A percentile compares a stretch with the other conserved stretches of the same genome.
phyloP scores from a whole-genome alignment of 92 coral and sea anemone genomes.

The Heteractis magnifica region DNA sequence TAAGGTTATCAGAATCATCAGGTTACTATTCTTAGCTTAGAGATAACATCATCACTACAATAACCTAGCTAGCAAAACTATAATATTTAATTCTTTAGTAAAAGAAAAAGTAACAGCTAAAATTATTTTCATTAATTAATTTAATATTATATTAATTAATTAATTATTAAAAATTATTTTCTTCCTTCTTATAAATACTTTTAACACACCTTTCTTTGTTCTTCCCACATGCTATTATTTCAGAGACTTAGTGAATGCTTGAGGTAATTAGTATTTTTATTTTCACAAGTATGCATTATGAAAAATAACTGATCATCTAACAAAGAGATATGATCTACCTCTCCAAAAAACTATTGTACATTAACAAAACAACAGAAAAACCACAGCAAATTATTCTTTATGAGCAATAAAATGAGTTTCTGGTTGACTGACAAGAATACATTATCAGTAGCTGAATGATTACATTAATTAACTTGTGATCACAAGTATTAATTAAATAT shows the following conservation, averaged over 20 bases:
- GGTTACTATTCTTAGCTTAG: neutral
- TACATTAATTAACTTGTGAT: slow-evolving; percentile 2
- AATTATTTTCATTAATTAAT: too few species aligned
- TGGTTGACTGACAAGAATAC: neutral
- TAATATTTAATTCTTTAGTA: neutral
- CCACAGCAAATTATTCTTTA: neutral
- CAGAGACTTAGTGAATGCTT: neutral
- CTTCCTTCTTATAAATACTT: neutral
- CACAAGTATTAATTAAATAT: slow-evolving; percentile 2
- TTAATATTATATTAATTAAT: too few species aligned
- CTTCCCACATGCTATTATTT: neutral
- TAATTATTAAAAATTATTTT: neutral
- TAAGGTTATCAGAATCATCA: neutral
- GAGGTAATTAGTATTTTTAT: neutral
- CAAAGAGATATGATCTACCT: neutral
- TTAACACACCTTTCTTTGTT: neutral
- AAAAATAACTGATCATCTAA: neutral
- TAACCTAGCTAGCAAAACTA: neutral
- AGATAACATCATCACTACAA: neutral
- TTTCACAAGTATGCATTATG: neutral
- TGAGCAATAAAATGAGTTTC: neutral
- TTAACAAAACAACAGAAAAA: neutral
- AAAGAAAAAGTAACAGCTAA: too few species aligned
- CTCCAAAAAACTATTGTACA: neutral
- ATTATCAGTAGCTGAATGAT: neutral